Evolutionary conservation across 64 coral and sea anemone species (phyloP), one percentile per base, ranked within the genome.

Genomic region (Montipora capricornis): DNA sequence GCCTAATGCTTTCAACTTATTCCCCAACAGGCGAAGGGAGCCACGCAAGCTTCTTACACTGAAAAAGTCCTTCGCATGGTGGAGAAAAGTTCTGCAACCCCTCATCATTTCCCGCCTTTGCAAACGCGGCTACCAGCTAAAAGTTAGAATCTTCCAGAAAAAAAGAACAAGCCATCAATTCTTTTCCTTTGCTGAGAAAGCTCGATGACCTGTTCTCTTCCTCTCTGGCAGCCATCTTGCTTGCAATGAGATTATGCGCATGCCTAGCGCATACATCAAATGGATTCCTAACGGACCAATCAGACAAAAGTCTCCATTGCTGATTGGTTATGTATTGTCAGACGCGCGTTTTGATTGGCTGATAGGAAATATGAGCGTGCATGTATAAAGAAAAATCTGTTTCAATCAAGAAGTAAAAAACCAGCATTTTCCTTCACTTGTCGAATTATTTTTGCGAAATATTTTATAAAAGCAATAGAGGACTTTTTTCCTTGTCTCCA

Each of bases 41-140:
- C 70, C 70, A 74, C 70, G 10, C 17, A 74, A 29, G 70, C 70
- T 74, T 8, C 70, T 74, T 37, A 24, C 70, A 74, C 70, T 29
- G 4, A 10, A 13, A 26, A 29, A 74, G 70, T 74, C 70, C 70
- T 74, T 74, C 0, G 70, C 70, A 74, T 74, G 70, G n/a, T 74
- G 70, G 22, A 74, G 22, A 22, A 22, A 22, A 22, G 22, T 22
- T 22, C 0, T 0, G 22, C 22, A 22, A n/a, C 20, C 5, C n/a
- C 17, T n/a, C 70, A 74, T 74, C 20, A 74, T 74, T 74, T 74
- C 70, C 70, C 70, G 70, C 70, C 70, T 73, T 73, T 24, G 20
- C 70, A 73, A 73, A 73, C 70, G 70, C 70, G 20, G 70, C 70
- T 8, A 73, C 70, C 70, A 74, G 70, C 22, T 17, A 26, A 4